Evolutionary conservation across 2,113 vertebrate genomes (phyloP).

Genomic region (Alosa alosa): DNA sequence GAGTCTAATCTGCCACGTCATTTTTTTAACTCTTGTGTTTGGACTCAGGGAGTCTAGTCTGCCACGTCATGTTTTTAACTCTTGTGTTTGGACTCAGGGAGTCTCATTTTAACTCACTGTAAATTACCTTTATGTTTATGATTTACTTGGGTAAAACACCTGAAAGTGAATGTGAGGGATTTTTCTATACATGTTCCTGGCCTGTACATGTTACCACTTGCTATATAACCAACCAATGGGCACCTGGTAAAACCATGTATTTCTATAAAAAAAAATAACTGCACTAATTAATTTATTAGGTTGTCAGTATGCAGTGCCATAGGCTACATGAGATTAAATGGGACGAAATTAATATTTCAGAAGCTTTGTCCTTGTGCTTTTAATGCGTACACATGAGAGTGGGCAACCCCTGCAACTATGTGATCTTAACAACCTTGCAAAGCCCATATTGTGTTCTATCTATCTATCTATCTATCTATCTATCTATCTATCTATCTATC

Average conservation of each 20-base stretch:
- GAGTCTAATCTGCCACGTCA: too few relatives aligned
- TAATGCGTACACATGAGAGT: neutral
- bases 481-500: too few relatives aligned
- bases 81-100: too few relatives aligned
- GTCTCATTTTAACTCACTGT: neutral
- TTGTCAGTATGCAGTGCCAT: too few relatives aligned
- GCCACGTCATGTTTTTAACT: too few relatives aligned
- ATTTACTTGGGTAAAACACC: neutral
- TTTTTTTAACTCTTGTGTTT: too few relatives aligned
- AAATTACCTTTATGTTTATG: neutral
- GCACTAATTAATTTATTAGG: too few relatives aligned
- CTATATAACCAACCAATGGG: neutral
- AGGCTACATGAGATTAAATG: neutral
- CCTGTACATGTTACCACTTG: neutral
- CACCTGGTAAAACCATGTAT: neutral
- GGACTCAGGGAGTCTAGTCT: too few relatives aligned
- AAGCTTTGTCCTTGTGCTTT: neutral
- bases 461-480: too few relatives aligned
- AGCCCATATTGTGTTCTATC: too few relatives aligned
- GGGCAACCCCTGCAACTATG: too few relatives aligned
- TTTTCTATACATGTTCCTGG: neutral
- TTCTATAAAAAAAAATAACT: neutral
- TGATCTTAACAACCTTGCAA: neutral
- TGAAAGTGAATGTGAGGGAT: neutral
- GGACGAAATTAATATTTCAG: neutral